Percentiles rank a stretch among this genome's conserved stretches.
These are phyloP conservation scores for Rhinopithecus roxellana DNA, from an alignment of 2,113 vertebrate genomes.

Conservation along the genomic window DNA sequence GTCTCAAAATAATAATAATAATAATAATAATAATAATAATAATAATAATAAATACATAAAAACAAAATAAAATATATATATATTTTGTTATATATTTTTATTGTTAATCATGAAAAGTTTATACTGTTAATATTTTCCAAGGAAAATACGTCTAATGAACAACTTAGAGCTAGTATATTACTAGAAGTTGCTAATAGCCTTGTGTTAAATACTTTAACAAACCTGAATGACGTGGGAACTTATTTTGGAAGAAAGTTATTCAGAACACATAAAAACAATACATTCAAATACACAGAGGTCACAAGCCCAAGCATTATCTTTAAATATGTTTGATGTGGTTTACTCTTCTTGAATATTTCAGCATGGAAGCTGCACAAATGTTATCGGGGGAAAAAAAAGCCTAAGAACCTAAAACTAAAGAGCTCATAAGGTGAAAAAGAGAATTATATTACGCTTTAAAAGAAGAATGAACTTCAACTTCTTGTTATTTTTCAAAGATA, in stretches of 20 bases:
- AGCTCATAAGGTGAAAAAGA: not conserved
- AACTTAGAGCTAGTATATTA: slow-evolving; percentile 23
- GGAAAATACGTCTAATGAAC: not conserved
- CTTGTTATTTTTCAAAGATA: not conserved
- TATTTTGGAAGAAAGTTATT: not conserved
- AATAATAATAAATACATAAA: too few species aligned
- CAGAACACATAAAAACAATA: not conserved
- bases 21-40: too few species aligned
- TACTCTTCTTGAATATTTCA: not conserved
- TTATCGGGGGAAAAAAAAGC: not conserved
- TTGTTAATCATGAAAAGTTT: slow-evolving; percentile 23
- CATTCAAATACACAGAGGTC: not conserved
- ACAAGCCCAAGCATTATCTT: not conserved
- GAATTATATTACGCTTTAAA: not conserved
- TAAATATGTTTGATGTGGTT: not conserved
- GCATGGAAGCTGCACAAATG: not conserved
- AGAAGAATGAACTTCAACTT: not conserved
- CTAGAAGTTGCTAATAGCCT: slow-evolving; percentile 30
- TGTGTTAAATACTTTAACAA: slow-evolving; percentile 32
- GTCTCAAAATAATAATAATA: too few species aligned
- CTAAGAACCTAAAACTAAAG: not conserved
- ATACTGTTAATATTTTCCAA: not conserved
- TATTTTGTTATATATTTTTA: slow-evolving; percentile 51
- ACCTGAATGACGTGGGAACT: not conserved
- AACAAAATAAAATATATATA: not conserved